Conservation (phyloP, 2,797 vertebrate species). For the Falco biarmicus region DNA sequence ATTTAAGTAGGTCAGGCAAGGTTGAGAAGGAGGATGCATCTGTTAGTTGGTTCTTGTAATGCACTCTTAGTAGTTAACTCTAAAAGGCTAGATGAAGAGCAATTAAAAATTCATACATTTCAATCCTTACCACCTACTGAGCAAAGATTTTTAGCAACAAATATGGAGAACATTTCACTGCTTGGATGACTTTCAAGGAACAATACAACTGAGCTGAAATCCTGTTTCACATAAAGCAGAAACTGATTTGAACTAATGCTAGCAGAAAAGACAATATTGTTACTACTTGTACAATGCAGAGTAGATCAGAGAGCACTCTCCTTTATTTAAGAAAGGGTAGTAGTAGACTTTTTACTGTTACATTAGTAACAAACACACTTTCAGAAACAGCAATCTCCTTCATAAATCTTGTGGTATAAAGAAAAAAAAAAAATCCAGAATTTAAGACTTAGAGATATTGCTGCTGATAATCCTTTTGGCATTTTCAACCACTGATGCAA, state of each 20-base stretch:
- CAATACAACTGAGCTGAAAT: not conserved
- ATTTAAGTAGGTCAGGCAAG: constrained; percentile 50
- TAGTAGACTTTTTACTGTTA: not conserved
- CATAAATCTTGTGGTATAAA: not conserved
- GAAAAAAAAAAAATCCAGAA: not conserved
- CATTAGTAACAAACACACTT: not conserved
- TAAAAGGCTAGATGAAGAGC: constrained; percentile 33
- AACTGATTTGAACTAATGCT: not conserved
- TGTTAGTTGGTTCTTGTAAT: constrained; percentile 54
- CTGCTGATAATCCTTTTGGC: not conserved
- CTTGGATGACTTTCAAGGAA: not conserved
- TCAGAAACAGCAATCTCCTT: not conserved
- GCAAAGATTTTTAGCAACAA: constrained; percentile 46
- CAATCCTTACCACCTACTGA: constrained; percentile 44
- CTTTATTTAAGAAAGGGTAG: not conserved
- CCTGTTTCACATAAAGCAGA: not conserved
- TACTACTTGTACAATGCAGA: not conserved
- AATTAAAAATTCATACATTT: constrained; percentile 74
- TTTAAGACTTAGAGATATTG: not conserved
- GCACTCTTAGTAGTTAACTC: constrained; percentile 47
- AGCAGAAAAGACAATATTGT: not conserved
- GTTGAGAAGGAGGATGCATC: constrained; percentile 34
- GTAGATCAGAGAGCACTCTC: not conserved
- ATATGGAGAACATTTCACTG: constrained; percentile 44
- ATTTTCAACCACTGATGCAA: not conserved